These are phyloP conservation scores for Aphelinus certus DNA, from an alignment of 1,140 invertebrate species.

Conservation along the genomic window DNA sequence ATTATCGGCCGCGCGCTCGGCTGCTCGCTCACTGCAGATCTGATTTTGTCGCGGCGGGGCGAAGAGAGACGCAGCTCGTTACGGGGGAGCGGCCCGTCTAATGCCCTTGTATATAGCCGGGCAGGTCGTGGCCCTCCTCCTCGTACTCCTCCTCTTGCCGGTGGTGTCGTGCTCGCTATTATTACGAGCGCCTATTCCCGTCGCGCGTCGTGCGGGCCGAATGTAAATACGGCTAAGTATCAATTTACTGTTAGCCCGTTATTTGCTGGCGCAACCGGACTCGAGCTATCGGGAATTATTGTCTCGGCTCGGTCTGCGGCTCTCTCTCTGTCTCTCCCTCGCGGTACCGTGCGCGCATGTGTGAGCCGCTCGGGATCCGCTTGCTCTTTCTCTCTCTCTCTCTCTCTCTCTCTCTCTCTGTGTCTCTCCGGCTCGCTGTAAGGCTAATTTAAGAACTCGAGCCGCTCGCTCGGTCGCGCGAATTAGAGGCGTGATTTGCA, in stretches of 20 bases:
- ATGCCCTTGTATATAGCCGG: too few relatives aligned
- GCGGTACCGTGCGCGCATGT: too few relatives aligned
- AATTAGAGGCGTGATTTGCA: not conserved
- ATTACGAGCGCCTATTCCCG: not conserved
- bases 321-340: too few relatives aligned
- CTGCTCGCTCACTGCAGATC: not conserved
- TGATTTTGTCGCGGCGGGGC: slow-evolving; percentile 12
- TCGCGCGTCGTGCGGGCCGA: not conserved
- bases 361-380: too few relatives aligned
- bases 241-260: slow-evolving; percentile 22
- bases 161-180: too few relatives aligned
- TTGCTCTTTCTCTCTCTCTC: too few relatives aligned
- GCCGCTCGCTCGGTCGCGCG: too few relatives aligned
- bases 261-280: not conserved
- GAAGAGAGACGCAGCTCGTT: slow-evolving; percentile 6
- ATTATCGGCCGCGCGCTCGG: slow-evolving; percentile 35
- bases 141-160: slow-evolving; percentile 2
- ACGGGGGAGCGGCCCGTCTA: not conserved
- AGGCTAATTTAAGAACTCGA: not conserved
- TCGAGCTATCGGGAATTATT: slow-evolving; percentile 14
- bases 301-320: not conserved
- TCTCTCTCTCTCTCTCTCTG: not conserved
- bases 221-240: slow-evolving; percentile 30
- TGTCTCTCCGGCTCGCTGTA: not conserved
- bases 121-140: not conserved